Percentiles rank a stretch among this genome's conserved stretches.
phyloP scores from a whole-genome alignment of 35 echinoderm and acorn worm species.

The Heliocidaris erythrogramma region DNA sequence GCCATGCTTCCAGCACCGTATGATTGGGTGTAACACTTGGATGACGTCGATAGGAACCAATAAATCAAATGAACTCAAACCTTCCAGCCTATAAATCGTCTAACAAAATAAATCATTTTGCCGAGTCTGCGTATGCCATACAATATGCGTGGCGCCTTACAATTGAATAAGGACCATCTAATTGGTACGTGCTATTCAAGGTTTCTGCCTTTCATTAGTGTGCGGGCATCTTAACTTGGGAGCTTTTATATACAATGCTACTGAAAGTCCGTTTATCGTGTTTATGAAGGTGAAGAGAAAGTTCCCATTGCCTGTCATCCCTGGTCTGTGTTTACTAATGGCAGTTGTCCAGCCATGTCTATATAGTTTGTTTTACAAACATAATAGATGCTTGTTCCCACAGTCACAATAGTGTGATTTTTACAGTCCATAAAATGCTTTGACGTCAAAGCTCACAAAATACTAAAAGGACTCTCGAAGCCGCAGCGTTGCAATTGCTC shows the following conservation, averaged over 20 bases:
- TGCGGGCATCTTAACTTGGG: neutral
- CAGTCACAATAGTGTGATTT: no score
- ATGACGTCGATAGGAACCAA: neutral
- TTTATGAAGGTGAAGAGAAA: neutral
- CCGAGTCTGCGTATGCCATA: neutral
- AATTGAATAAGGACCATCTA: conserved; percentile 21
- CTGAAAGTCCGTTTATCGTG: neutral
- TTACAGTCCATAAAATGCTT: no score
- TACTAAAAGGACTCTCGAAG: no score
- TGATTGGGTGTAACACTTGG: conserved; percentile 1
- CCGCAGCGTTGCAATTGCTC: no score
- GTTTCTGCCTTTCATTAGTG: neutral
- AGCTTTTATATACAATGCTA: neutral
- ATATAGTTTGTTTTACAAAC: no score
- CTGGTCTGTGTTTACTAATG: neutral
- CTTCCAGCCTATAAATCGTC: neutral
- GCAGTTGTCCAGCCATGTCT: no score
- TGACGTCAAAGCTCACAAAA: no score
- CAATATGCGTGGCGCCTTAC: conserved; percentile 15
- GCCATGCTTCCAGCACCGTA: neutral
- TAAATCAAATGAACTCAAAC: neutral
- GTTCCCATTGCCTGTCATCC: neutral
- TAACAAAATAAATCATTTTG: conserved; percentile 33
- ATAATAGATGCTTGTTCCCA: no score
- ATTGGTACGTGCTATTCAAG: neutral